Evolutionary conservation across 1,140 invertebrate species (phyloP).

Genomic region (Brachionus asplanchnoidis): DNA sequence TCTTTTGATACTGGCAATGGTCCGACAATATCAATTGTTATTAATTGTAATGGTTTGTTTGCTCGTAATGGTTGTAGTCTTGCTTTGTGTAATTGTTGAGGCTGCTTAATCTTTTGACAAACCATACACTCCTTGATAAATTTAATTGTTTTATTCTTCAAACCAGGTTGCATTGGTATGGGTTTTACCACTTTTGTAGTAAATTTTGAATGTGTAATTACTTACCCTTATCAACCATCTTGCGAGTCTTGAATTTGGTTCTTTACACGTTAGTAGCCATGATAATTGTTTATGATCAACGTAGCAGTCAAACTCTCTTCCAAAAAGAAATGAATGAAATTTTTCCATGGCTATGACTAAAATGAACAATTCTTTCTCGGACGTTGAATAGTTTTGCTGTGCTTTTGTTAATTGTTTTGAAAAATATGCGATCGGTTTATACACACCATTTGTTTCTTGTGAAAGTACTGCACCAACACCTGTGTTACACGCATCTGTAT

Average conservation of each 20-base stretch:
- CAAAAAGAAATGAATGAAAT: background rate
- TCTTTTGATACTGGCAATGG: too few relatives aligned
- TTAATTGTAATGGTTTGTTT: background rate
- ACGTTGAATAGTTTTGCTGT: background rate
- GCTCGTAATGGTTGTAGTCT: background rate
- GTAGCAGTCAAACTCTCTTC: background rate
- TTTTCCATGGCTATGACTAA: background rate
- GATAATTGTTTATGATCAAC: background rate
- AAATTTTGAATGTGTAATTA: too few relatives aligned
- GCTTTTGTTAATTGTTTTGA: too few relatives aligned
- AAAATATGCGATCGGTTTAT: too few relatives aligned
- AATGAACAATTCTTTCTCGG: background rate
- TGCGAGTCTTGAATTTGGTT: background rate
- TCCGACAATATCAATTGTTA: background rate
- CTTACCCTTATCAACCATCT: background rate
- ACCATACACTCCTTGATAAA: background rate
- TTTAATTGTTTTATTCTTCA: background rate
- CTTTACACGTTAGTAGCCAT: background rate
- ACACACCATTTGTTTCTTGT: too few relatives aligned
- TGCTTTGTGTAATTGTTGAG: background rate
- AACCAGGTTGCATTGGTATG: background rate
- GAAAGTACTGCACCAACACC: too few relatives aligned
- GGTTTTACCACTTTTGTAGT: too few relatives aligned
- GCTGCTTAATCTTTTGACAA: background rate
- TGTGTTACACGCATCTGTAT: background rate